Base-by-base conservation (phyloP, 2,113 vertebrate genomes). In the Rhineura floridana region DNA sequence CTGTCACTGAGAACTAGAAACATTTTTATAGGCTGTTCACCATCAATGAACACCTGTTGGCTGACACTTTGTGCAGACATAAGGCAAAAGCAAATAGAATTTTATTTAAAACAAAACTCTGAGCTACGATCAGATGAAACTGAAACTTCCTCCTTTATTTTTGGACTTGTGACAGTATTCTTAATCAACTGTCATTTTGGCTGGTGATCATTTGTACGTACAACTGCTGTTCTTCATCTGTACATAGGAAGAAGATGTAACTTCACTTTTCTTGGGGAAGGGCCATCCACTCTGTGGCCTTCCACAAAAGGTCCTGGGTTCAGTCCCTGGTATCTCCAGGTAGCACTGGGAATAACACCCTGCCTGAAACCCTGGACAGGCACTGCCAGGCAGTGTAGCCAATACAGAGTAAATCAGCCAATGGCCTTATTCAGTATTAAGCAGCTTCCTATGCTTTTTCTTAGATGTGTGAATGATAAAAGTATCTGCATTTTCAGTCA, bases 1-100 rank as follows among this genome's bases (percentile, higher is more conserved):
- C 82, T 85, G 36, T 73, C 81, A 82, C 70, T 72, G 87, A 83
- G 28, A 73, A 55, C 5, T 67, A 73, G 82, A 81, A 88, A 59
- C 55, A 21, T 59, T 59, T 59, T 59, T 59, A 59, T 59, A 59
- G 55, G 55, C 55, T 59, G 55, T 59, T 59, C 55, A 59, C 21
- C 55, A 59, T 21, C 15, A 59, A 87, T 21, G 15, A 59, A 48
- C 77, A 23, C 48, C 33, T 44, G 25, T 19, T 59, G 25, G 2
- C 11, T 46, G 21, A 17, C 4, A 44, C 12, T 82, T 46, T 19
- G 21, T 82, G 62, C 28, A 67, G 81, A 67, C 19, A 44, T 17
- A 65, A 65, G 23, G 39, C 25, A 84, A 6, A 3, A 21, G 21
- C 52, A 21, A 46, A 21, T 19, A 42, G 8, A 46, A 11, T 23